A percentile compares a stretch with the other conserved stretches of the same genome.
Evolutionary conservation across 2,113 vertebrate species (phyloP).

Genomic region (Scophthalmus maximus): DNA sequence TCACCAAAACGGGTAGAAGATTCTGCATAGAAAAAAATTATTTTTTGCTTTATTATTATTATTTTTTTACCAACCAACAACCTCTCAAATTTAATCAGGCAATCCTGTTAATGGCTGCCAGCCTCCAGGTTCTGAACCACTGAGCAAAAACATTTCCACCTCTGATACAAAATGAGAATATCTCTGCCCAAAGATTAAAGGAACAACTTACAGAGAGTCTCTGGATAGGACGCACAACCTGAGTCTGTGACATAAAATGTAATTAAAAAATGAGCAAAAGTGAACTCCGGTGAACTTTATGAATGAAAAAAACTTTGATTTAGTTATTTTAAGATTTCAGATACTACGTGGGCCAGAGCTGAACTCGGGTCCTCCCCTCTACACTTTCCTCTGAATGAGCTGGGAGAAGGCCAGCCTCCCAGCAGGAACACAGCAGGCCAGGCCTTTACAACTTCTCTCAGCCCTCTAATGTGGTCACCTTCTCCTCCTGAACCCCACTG

Average conservation of each 20-base stretch:
- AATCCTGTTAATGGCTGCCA: neutral
- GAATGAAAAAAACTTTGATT: neutral
- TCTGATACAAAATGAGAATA: neutral
- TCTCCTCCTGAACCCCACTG: slow-evolving; percentile 52
- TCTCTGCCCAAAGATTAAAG: neutral
- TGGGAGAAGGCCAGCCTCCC: slow-evolving; percentile 39
- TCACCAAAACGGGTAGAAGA: no score
- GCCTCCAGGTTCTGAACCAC: neutral
- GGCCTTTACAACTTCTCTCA: slow-evolving; percentile 45
- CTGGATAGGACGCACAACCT: neutral
- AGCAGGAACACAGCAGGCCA: slow-evolving; percentile 30
- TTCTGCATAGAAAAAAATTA: neutral
- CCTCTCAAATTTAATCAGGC: neutral
- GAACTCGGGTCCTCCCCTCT: neutral
- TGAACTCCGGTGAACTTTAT: neutral
- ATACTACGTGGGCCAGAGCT: neutral
- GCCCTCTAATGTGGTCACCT: slow-evolving; percentile 65
- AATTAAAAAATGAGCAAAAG: neutral
- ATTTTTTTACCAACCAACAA: neutral
- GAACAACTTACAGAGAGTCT: neutral
- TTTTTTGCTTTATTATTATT: neutral
- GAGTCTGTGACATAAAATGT: neutral
- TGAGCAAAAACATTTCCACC: neutral
- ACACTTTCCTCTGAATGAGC: slow-evolving; percentile 15
- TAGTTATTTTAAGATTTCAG: neutral